Base-by-base conservation (phyloP, 2,888 invertebrate species). In the Epirrhoe alternata region DNA sequence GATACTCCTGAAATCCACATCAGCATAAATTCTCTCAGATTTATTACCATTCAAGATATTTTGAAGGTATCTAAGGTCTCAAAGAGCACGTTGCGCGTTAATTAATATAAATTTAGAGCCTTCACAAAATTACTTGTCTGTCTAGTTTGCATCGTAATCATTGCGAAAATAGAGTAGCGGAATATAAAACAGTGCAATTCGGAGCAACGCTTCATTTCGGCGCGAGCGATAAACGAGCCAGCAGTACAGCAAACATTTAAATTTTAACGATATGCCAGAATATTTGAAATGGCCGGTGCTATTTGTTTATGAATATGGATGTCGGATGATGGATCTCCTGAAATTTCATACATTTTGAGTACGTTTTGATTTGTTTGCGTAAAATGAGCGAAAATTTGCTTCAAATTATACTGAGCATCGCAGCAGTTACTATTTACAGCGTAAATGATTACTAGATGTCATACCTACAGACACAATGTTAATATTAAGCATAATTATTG, bases 231-330 rank as follows among this genome's bases (percentile, higher is more conserved):
- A 66, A 55, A 66, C 33, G 17, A 30, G 62, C 54, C 50, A 59
- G 54, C n/a, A 60, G 38, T 31, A 56, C 16, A 16, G 51, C 47
- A 33, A 55, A 52, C 6, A 47, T 63, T 49, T 16, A 59, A 59
- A 70, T 72, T 73, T 68, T 75, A 72, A 65, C 59, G 59, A 14
- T 47, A 47, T 59, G 55, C 17, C 47, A 16, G 51, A 55, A 65
- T 55, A 59, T 66, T 58, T 56, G 66, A 50, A 24, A 30, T 12
- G 53, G 50, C 57, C 57, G 17, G 54, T 54, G 45, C 45, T 61
- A 57, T 66, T 66, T 62, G 51, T 49, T 49, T 66, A 66, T 66
- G 58, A 59, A 66, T 66, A 62, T 62, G 54, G 16, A 66, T 66
- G 42, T 30, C 58, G 51, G 16, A 45, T 59, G 66, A 67, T 63